phyloP scores from a whole-genome alignment of 2,888 invertebrate genomes.

The Andrena fulva region DNA sequence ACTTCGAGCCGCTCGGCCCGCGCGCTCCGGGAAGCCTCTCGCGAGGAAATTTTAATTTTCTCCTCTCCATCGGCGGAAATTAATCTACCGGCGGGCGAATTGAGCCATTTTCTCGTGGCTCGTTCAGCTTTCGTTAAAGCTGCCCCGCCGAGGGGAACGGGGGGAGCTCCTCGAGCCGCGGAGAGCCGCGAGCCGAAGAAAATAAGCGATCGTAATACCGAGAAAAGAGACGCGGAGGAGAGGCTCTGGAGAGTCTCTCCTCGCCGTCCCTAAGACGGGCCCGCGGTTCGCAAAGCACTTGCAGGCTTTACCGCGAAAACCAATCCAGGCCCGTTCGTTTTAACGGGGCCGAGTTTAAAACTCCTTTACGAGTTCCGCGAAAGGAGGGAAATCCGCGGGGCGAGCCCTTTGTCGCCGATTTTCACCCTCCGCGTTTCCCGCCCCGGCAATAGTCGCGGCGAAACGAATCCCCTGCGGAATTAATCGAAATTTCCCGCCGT shows the following conservation, averaged over 20 bases:
- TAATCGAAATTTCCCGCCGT: constrained; percentile 51
- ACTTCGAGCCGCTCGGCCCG: too few relatives aligned
- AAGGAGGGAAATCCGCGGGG: constrained; percentile 63
- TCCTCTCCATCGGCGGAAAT: constrained; percentile 43
- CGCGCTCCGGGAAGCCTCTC: not conserved
- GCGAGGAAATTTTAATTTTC: constrained; percentile 54
- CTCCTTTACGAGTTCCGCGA: constrained; percentile 74
- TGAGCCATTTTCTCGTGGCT: constrained; percentile 48
- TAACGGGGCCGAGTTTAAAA: constrained; percentile 67
- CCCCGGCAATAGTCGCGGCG: not conserved
- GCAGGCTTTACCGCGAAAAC: constrained; percentile 75
- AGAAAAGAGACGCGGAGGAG: constrained; percentile 46
- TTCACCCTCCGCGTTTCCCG: constrained; percentile 18
- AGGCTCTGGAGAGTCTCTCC: constrained; percentile 31
- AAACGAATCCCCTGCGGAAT: constrained; percentile 37
- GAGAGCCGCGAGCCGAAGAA: constrained; percentile 51
- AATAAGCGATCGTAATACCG: constrained; percentile 67
- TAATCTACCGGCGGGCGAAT: constrained; percentile 55
- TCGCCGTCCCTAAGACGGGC: constrained; percentile 59
- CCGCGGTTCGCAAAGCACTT: constrained; percentile 66
- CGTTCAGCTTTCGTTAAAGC: constrained; percentile 32
- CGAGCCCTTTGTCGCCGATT: constrained; percentile 52
- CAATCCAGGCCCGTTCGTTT: constrained; percentile 73
- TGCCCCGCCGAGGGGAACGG: not conserved
- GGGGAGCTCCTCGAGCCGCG: constrained; percentile 16